A percentile compares a stretch with the other conserved stretches of the same genome.
Evolutionary conservation across 2,888 invertebrate genomes (phyloP).

Genomic region (Sarcophaga variegata): DNA sequence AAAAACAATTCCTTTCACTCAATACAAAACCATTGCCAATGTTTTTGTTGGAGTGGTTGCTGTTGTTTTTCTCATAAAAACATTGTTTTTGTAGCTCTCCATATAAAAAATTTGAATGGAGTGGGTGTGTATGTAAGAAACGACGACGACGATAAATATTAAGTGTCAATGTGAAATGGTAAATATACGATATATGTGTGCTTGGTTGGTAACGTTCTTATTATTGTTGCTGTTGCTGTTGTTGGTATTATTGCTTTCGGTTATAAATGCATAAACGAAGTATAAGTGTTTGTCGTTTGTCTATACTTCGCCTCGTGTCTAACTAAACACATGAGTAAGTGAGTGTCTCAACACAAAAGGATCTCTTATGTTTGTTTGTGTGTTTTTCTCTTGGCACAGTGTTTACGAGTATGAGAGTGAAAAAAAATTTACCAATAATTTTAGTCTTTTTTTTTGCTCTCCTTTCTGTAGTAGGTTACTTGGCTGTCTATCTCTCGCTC

Average conservation of each 20-base stretch:
- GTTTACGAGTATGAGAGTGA: constrained; percentile 29
- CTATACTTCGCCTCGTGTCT: background rate
- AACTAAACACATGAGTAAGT: background rate
- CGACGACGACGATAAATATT: constrained; percentile 65
- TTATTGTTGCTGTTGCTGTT: background rate
- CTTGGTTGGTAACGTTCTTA: background rate
- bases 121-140: constrained; percentile 31
- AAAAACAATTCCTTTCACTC: constrained; percentile 46
- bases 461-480: background rate
- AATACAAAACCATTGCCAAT: constrained; percentile 37
- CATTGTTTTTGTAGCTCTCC: background rate
- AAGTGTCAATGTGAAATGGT: constrained; percentile 60
- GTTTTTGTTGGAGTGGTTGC: background rate
- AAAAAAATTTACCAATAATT: constrained; percentile 45
- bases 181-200: background rate
- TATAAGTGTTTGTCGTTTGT: constrained; percentile 19
- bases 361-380: background rate
- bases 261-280: constrained; percentile 20
- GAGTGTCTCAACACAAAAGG: background rate
- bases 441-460: constrained; percentile 13
- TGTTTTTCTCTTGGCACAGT: constrained; percentile 23
- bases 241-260: constrained; percentile 1
- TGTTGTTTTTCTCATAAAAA: background rate
- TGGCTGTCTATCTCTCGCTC: constrained; percentile 7
- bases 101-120: background rate